phyloP scores from a whole-genome alignment of 2,888 invertebrate species.

The Heliconius sara region DNA sequence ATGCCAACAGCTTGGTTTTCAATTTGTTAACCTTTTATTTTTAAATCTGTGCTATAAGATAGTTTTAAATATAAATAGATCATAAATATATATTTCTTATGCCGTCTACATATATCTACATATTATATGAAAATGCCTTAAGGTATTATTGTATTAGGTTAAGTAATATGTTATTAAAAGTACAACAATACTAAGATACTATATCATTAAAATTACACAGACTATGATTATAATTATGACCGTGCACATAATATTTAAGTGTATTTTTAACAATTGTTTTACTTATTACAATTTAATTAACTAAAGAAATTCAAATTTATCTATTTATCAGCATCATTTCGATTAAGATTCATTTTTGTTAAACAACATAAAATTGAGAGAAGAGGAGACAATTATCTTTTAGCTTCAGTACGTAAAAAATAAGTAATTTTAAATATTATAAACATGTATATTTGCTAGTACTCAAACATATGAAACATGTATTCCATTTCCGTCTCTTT shows the following conservation, averaged over 20 bases:
- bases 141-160: neutral
- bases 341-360: no score
- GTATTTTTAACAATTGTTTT: no score
- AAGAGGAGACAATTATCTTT: neutral
- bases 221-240: neutral
- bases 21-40: constrained; percentile 3
- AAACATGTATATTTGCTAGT: neutral
- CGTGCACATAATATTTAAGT: no score
- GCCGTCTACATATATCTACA: neutral
- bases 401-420: neutral
- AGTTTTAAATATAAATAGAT: neutral
- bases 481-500: neutral
- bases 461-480: neutral
- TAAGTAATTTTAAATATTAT: neutral
- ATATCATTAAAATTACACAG: neutral
- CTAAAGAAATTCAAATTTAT: no score
- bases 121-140: neutral
- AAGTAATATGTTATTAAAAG: neutral
- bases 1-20: constrained; percentile 21
- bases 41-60: neutral
- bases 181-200: neutral
- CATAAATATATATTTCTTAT: neutral
- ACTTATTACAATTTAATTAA: no score
- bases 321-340: no score
- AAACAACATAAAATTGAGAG: no score